phyloP scores from a whole-genome alignment of 1,140 invertebrate species.

The Dufourea novaeangliae region DNA sequence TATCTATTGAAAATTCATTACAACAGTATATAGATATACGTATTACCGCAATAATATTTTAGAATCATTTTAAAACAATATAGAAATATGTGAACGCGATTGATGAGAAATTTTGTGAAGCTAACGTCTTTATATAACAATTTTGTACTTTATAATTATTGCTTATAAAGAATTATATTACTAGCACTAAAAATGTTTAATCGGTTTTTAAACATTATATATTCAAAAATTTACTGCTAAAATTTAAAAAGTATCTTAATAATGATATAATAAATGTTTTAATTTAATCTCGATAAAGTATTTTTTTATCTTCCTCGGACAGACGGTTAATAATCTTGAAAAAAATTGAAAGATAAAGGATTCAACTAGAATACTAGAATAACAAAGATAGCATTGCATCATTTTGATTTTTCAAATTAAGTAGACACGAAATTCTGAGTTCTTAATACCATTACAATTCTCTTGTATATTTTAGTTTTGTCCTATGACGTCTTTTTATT shows the following conservation, averaged over 20 bases:
- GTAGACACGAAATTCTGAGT: too few relatives aligned
- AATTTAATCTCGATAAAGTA: background rate
- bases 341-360: background rate
- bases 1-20: background rate
- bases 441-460: too few relatives aligned
- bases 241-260: background rate
- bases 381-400: background rate
- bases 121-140: background rate
- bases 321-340: too few relatives aligned
- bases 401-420: background rate
- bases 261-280: background rate
- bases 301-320: slow-evolving; percentile 4
- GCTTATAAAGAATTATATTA: background rate
- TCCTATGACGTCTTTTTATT: background rate
- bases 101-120: too few relatives aligned
- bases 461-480: too few relatives aligned
- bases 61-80: too few relatives aligned
- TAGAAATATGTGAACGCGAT: too few relatives aligned
- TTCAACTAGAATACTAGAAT: background rate
- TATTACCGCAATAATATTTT: too few relatives aligned
- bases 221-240: background rate
- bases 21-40: too few relatives aligned
- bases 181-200: background rate
- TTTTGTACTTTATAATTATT: background rate
- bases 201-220: background rate